Base-by-base conservation (phyloP, 2,113 vertebrate species). In the Chaenogobius annularis region DNA sequence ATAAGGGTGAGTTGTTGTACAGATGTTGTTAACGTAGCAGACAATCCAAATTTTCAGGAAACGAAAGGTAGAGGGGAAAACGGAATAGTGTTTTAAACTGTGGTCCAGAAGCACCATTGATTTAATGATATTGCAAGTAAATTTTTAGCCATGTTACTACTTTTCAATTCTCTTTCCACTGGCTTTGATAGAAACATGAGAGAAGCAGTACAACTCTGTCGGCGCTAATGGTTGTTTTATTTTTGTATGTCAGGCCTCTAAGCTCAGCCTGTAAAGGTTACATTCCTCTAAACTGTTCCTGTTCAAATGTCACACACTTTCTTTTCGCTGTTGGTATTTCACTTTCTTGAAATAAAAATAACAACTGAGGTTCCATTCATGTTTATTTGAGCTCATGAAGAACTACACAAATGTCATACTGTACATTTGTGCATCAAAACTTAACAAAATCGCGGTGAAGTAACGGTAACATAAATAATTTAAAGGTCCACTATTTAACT, bases 211-310 rank as follows among this genome's bases (percentile, higher is more conserved):
- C 31, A 40, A 10, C 61, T 63, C 35, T 43, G 61, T 40, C 61
- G 20, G 35, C 43, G 58, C 13, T 77, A 73, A 74, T 67, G 59
- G 71, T 63, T 63, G 20, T 69, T 86, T 75, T 77, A 77, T 85
- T 73, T 83, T 71, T 69, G 63, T 79, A 44, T 78, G 15, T 69
- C 48, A 46, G 64, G 70, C 75, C 77, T 84, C 31, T 64, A 12
- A 81, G 80, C 74, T 79, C 66, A 64, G 77, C 69, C 63, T 80
- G 85, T 83, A 90, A 90, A 88, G 87, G 88, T 90, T 83, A 90
- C 47, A 72, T 88, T 70, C 73, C 68, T 84, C 72, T 79, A 75
- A 86, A 86, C 81, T 74, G 77, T 71, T 88, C 71, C 44, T 61
- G 59, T 70, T 50, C 55, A 87, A 91, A 91, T 84, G 86, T 83